Percentiles rank a stretch among this genome's conserved stretches.
Evolutionary conservation across 2,113 vertebrate genomes (phyloP).

Genomic region (Proteles cristata): DNA sequence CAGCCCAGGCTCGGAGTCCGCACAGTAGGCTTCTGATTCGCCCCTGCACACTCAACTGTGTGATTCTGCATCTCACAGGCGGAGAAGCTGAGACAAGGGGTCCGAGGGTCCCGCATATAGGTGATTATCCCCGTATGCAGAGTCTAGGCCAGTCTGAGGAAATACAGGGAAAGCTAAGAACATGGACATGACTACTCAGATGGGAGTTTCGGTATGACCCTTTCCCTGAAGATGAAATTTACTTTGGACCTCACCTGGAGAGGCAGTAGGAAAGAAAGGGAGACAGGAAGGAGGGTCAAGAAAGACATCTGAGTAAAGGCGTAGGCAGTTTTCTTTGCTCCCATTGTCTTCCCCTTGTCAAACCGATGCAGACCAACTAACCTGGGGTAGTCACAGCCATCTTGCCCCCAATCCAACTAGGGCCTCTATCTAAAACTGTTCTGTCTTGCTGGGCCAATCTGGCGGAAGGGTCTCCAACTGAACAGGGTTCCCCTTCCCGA

Average conservation of each 20-base stretch:
- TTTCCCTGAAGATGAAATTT: neutral
- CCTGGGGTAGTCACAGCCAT: neutral
- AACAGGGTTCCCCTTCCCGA: neutral
- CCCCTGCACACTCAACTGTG: neutral
- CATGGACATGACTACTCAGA: neutral
- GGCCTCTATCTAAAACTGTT: slow-evolving; percentile 36
- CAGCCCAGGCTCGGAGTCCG: slow-evolving; percentile 27
- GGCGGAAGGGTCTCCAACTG: slow-evolving; percentile 19
- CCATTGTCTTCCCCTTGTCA: neutral
- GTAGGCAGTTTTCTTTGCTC: slow-evolving; percentile 44
- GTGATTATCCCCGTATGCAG: neutral
- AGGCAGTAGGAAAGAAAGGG: neutral
- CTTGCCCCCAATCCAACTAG: slow-evolving; percentile 5
- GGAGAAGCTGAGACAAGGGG: neutral
- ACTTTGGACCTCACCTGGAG: slow-evolving; percentile 35
- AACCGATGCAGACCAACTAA: neutral
- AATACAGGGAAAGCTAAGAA: slow-evolving; percentile 14
- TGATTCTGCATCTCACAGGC: neutral
- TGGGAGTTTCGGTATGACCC: neutral
- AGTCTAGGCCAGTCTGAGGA: slow-evolving; percentile 24
- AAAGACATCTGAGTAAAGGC: neutral
- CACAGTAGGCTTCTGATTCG: neutral
- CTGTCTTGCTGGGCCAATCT: neutral
- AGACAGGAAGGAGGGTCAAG: slow-evolving; percentile 9
- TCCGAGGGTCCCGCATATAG: neutral